phyloP scores from a whole-genome alignment of 2,888 invertebrate species.

The Dasypogon diadema region DNA sequence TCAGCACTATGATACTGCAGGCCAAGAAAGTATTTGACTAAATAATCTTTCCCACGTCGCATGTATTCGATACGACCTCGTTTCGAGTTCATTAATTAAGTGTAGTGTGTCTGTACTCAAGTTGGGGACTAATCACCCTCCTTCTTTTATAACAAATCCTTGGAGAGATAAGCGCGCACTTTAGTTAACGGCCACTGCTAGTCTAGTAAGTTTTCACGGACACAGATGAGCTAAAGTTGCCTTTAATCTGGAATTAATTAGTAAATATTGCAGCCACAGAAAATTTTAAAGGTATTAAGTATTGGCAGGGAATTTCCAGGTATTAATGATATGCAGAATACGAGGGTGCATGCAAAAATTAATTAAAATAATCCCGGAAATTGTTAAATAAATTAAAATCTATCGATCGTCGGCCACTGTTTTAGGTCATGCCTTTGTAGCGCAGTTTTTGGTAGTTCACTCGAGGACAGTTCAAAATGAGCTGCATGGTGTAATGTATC shows the following conservation, averaged over 20 bases:
- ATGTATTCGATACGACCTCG: conserved; percentile 28
- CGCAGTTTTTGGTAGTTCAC: neutral
- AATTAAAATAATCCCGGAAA: conserved; percentile 40
- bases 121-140: conserved; percentile 22
- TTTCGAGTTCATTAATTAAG: conserved; percentile 45
- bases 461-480: conserved; percentile 7
- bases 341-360: conserved; percentile 18
- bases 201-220: conserved; percentile 2
- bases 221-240: neutral
- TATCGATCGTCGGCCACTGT: conserved; percentile 21
- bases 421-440: neutral
- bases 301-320: neutral
- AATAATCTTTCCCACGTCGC: conserved; percentile 9
- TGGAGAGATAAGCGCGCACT: neutral
- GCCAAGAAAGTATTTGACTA: conserved; percentile 7
- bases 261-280: too few species aligned
- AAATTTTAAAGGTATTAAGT: too few species aligned
- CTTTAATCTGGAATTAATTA: conserved; percentile 17
- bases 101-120: conserved; percentile 26
- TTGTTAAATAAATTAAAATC: conserved; percentile 43
- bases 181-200: neutral
- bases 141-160: conserved; percentile 10
- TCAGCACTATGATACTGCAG: neutral
- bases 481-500: conserved; percentile 7
- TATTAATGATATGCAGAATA: neutral